A percentile compares a stretch with the other conserved stretches of the same genome.
Evolutionary conservation across 1,140 invertebrate species (phyloP).

Genomic region (Polypedilum vanderplanki): DNA sequence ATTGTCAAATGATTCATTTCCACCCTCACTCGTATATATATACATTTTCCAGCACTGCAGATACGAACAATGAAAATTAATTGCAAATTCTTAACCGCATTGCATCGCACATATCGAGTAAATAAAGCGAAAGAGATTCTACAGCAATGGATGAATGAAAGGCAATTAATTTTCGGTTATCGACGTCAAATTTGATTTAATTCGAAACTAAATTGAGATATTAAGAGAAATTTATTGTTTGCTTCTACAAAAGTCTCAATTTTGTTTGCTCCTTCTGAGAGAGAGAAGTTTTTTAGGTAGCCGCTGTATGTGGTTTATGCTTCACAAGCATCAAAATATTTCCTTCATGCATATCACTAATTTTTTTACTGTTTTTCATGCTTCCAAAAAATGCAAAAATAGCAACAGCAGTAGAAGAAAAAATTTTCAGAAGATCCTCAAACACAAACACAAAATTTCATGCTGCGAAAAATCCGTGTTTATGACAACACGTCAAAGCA

Average conservation of each 20-base stretch:
- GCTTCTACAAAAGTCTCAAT: conserved; percentile 18
- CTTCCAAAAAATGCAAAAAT: neutral
- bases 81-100: conserved; percentile 12
- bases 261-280: neutral
- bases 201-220: conserved; percentile 11
- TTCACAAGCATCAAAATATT: neutral
- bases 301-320: conserved; percentile 21
- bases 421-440: conserved; percentile 9
- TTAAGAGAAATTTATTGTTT: conserved; percentile 13
- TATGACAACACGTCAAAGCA: conserved; percentile 22
- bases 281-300: neutral
- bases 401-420: neutral
- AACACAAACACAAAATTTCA: neutral
- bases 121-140: neutral
- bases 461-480: conserved; percentile 22
- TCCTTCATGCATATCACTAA: neutral
- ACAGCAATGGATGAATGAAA: neutral
- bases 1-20: neutral
- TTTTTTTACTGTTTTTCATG: neutral
- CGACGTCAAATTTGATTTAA: conserved; percentile 11
- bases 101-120: neutral
- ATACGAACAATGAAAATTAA: neutral
- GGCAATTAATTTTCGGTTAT: conserved; percentile 13
- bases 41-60: neutral
- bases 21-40: neutral